A percentile compares a stretch with the other conserved stretches of the same genome.
Conservation (phyloP, 2,113 vertebrate species). For the Megalops atlanticus region DNA sequence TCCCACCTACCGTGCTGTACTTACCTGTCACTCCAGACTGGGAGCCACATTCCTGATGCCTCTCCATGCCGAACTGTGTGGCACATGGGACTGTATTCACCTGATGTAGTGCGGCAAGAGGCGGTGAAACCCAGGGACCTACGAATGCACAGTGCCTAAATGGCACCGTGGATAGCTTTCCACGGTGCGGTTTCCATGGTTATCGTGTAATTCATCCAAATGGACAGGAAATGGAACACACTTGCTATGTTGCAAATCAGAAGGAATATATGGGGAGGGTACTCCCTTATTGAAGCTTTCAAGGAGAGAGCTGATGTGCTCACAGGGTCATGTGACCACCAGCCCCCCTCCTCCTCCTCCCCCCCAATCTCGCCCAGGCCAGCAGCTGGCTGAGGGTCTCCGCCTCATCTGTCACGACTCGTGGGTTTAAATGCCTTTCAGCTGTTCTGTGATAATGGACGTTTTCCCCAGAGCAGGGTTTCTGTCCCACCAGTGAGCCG, state of each 20-base stretch:
- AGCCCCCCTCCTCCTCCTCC: conserved; percentile 8
- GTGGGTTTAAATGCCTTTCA: conserved; percentile 29
- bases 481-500: not conserved
- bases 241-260: not conserved
- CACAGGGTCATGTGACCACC: not conserved
- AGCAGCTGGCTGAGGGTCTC: conserved; percentile 36
- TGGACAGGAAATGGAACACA: not conserved
- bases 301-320: not conserved
- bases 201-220: not conserved
- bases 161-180: not conserved
- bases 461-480: conserved; percentile 22
- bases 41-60: not conserved
- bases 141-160: not conserved
- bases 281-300: not conserved
- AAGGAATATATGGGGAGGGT: not conserved
- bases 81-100: too few relatives aligned
- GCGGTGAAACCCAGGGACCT: not conserved
- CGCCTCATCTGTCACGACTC: conserved; percentile 20
- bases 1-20: too few relatives aligned
- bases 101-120: not conserved
- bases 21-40: not conserved
- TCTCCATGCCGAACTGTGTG: not conserved
- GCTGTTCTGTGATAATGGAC: conserved; percentile 46
- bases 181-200: too few relatives aligned
- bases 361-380: conserved; percentile 29